Base-by-base conservation (phyloP, 2,797 vertebrate species). In the Pseudochirops cupreus region DNA sequence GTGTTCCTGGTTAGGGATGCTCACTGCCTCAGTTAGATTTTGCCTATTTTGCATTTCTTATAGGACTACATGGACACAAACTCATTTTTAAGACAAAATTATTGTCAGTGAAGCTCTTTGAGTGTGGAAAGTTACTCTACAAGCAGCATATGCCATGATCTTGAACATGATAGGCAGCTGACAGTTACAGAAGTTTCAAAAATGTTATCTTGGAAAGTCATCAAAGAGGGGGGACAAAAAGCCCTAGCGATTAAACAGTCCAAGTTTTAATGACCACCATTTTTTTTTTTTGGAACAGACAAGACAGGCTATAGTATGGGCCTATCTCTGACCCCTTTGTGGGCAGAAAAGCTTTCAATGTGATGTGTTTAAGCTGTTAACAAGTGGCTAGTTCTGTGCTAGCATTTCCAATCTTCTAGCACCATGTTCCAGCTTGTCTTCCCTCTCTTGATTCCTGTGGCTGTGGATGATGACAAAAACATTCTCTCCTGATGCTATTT, bases 71-170 rank as follows among this genome's bases (percentile, higher is more conserved):
- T 55, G n/a, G 95, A 12, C 74, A 92, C 3, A 13, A 18, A 82
- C 46, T 94, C 96, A 62, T 91, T 92, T 95, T 93, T 94, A 29
- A 39, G 91, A 39, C 54, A 87, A n/a, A 92, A 29, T 92, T 91
- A 91, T 91, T 59, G 2, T 91, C 29, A 62, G 12, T 55, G 39
- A 87, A 82, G 18, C 57, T 91, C n/a, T 92, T 95, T 56, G 94
- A 93, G 67, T 56, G 29, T 91, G 10, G 91, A 52, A 13, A 52
- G 26, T 54, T 93, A 55, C 4, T 94, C 26, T 55, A 67, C 11
- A 58, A 4, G 56, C 18, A 21, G 3, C 54, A 90, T 62, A 59
- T 53, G n/a, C 50, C 29, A 29, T 39, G 33, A 4, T 94, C 50
- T 74, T 92, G 13, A 95, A 87, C 52, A 3, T 33, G 93, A 96